Conservation (phyloP, 2,888 invertebrate species). For the Standfussiana lucernea region DNA sequence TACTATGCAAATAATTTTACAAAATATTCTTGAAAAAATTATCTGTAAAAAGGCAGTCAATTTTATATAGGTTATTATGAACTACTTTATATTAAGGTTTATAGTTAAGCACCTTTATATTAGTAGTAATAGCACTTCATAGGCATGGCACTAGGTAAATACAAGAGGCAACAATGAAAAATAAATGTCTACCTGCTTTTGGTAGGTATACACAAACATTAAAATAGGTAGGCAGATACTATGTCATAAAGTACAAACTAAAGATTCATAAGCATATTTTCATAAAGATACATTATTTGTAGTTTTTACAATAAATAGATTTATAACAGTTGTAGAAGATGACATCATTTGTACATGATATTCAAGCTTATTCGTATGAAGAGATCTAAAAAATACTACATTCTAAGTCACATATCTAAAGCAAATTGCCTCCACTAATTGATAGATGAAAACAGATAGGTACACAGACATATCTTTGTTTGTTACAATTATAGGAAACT, state of each 20-base stretch:
- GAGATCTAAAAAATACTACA: constrained; percentile 51
- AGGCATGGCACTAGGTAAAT: constrained; percentile 53
- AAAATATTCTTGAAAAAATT: constrained; percentile 17
- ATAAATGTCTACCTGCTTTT: neutral
- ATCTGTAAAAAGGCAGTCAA: constrained; percentile 20
- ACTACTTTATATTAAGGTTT: constrained; percentile 14
- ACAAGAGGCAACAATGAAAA: neutral
- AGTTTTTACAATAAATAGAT: constrained; percentile 30
- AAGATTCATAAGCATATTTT: constrained; percentile 9
- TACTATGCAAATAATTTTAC: neutral
- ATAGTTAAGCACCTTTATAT: constrained; percentile 29
- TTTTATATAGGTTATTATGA: constrained; percentile 10
- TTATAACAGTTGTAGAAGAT: constrained; percentile 32
- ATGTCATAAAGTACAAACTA: constrained; percentile 3
- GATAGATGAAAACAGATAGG: constrained; percentile 41
- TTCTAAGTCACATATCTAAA: constrained; percentile 49
- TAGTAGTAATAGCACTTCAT: constrained; percentile 43
- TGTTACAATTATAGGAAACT: constrained; percentile 23
- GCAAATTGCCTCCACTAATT: constrained; percentile 49
- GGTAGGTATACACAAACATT: constrained; percentile 1
- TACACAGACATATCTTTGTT: constrained; percentile 23
- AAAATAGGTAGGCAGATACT: neutral
- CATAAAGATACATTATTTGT: constrained; percentile 14
- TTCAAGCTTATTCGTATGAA: constrained; percentile 24
- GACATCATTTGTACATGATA: constrained; percentile 28